Evolutionary conservation across 2,113 vertebrate species (phyloP).

Genomic region (Pachycephala philippinensis): DNA sequence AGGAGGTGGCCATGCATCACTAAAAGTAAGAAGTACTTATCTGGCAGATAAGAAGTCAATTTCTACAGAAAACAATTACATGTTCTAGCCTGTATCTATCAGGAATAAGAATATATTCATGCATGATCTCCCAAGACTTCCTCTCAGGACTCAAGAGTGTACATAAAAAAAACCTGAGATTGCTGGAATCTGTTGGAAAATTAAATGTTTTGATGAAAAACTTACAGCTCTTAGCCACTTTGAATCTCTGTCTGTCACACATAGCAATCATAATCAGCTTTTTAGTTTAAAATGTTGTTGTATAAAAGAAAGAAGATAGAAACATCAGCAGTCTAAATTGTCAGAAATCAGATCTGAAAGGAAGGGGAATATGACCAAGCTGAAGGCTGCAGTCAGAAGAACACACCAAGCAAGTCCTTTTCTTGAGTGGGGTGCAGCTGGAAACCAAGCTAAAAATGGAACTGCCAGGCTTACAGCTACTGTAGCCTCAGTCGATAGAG

Average conservation of each 20-base stretch:
- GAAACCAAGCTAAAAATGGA: not conserved
- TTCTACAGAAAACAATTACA: not conserved
- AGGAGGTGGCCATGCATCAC: not conserved
- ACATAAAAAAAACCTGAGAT: not conserved
- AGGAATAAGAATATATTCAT: not conserved
- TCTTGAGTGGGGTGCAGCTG: not conserved
- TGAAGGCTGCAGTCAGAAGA: not conserved
- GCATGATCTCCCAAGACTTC: not conserved
- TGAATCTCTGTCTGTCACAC: not conserved
- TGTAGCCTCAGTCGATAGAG: not conserved
- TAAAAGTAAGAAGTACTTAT: not conserved
- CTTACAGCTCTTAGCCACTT: not conserved
- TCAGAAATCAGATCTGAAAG: not conserved
- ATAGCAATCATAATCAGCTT: not conserved
- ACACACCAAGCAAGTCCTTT: not conserved
- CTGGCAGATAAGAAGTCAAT: not conserved
- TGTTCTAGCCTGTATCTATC: not conserved
- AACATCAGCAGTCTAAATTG: not conserved
- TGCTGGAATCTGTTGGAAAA: not conserved
- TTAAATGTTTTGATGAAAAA: not conserved
- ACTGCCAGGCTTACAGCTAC: not conserved
- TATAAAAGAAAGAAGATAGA: not conserved
- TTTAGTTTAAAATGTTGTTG: not conserved
- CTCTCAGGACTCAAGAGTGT: not conserved
- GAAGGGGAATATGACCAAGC: not conserved